These are phyloP conservation scores for Octonoba sinensis DNA, from an alignment of 2,888 invertebrate genomes.

Conservation along the genomic window DNA sequence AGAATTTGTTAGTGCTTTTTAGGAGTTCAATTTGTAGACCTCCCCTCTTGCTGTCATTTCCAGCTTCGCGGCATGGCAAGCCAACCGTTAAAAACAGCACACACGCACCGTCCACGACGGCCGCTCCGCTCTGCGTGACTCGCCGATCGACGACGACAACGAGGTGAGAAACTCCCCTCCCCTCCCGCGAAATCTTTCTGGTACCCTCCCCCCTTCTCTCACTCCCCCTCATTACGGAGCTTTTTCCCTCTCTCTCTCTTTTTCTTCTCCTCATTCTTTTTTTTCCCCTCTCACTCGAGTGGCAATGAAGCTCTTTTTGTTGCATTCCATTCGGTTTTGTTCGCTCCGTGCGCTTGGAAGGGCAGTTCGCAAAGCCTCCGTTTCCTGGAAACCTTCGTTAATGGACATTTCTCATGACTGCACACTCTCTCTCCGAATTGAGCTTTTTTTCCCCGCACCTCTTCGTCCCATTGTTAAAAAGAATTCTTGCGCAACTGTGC, in stretches of 20 bases:
- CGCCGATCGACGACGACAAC: slow-evolving; percentile 32
- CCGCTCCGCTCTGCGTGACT: slow-evolving; percentile 29
- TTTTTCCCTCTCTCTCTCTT: slow-evolving; percentile 9
- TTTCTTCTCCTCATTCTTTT: slow-evolving; percentile 2
- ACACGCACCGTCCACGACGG: slow-evolving; percentile 26
- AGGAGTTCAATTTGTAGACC: slow-evolving; percentile 9
- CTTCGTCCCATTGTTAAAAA: too few relatives aligned
- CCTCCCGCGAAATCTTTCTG: slow-evolving; percentile 32
- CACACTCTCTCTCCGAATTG: too few relatives aligned
- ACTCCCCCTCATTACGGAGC: not conserved
- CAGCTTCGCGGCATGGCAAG: slow-evolving; percentile 24
- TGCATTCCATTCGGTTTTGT: too few relatives aligned
- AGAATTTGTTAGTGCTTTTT: too few relatives aligned
- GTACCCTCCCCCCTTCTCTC: slow-evolving; percentile 1
- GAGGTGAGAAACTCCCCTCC: slow-evolving; percentile 56
- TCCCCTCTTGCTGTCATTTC: slow-evolving; percentile 1
- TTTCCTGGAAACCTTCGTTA: too few relatives aligned
- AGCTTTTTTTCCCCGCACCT: too few relatives aligned
- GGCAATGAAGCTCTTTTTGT: too few relatives aligned
- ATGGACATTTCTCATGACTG: too few relatives aligned
- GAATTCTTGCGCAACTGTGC: too few relatives aligned
- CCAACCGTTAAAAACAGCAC: slow-evolving; percentile 60
- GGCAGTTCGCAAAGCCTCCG: slow-evolving; percentile 18
- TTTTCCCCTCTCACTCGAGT: slow-evolving; percentile 1
- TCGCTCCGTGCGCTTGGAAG: not conserved